phyloP scores from a whole-genome alignment of 92 coral and sea anemone genomes.

The Isaurus tuberculatus region DNA sequence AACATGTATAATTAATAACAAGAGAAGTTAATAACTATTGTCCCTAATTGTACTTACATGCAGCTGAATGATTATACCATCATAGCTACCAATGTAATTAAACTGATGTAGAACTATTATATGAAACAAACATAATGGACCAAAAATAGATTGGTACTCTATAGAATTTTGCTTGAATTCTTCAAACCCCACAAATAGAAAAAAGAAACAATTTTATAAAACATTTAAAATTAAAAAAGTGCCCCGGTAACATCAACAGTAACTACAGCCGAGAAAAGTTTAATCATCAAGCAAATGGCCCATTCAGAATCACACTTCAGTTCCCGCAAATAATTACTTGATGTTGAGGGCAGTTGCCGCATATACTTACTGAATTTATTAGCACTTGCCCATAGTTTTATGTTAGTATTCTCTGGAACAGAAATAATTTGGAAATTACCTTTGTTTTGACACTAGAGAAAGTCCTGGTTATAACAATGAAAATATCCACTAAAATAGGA shows the following conservation, averaged over 20 bases:
- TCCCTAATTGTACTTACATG: too few species aligned
- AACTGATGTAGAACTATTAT: too few species aligned
- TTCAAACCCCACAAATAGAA: background rate
- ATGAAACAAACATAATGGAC: too few species aligned
- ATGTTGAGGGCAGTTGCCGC: constrained; percentile 4
- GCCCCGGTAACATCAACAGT: background rate
- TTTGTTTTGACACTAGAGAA: background rate
- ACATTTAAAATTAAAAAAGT: constrained; percentile 7
- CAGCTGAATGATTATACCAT: too few species aligned
- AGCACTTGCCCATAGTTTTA: background rate
- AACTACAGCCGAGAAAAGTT: background rate
- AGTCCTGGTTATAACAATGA: constrained; percentile 12
- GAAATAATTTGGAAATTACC: constrained; percentile 5
- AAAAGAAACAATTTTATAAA: constrained; percentile 7
- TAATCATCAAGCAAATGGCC: background rate
- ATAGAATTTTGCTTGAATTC: too few species aligned
- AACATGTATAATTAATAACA: too few species aligned
- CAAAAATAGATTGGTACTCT: too few species aligned
- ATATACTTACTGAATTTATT: background rate
- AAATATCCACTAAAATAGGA: constrained; percentile 6
- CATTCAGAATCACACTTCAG: background rate
- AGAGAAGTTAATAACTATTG: too few species aligned
- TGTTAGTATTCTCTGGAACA: background rate
- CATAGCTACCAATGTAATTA: too few species aligned
- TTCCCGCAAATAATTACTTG: constrained; percentile 3